These are phyloP conservation scores for Rhyacophila evoluta DNA, from an alignment of 2,888 invertebrate genomes.

Conservation along the genomic window DNA sequence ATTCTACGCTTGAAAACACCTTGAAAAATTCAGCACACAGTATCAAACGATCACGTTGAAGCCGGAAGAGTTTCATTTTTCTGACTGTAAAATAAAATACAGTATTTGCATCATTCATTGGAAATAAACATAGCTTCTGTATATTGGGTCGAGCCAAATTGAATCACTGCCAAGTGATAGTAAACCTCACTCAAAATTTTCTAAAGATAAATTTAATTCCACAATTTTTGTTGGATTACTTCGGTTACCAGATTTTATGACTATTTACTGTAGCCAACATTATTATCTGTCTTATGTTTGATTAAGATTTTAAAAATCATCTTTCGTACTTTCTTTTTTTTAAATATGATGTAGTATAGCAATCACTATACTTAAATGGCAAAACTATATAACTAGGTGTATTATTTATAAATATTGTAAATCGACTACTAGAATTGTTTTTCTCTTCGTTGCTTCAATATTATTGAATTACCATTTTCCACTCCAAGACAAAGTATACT, in stretches of 20 bases:
- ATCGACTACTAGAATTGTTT: no score
- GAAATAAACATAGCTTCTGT: neutral
- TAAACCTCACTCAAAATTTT: neutral
- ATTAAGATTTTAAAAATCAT: no score
- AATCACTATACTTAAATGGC: no score
- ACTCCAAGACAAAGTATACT: no score
- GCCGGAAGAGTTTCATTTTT: neutral
- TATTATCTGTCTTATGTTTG: no score
- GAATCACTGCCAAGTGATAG: neutral
- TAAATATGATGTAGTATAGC: no score
- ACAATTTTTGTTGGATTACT: neutral
- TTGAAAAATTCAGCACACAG: neutral
- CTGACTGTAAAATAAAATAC: neutral
- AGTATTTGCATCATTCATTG: constrained; percentile 5
- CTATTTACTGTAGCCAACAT: neutral
- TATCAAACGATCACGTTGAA: neutral
- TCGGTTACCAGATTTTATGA: neutral
- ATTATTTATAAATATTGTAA: no score
- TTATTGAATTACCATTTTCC: no score
- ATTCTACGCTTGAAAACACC: neutral
- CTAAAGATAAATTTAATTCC: neutral
- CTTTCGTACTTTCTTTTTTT: no score
- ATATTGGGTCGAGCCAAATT: neutral
- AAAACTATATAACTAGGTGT: no score
- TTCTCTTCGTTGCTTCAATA: no score